Conservation (phyloP, 2,888 invertebrate species). For the Mechanitis mazaeus region DNA sequence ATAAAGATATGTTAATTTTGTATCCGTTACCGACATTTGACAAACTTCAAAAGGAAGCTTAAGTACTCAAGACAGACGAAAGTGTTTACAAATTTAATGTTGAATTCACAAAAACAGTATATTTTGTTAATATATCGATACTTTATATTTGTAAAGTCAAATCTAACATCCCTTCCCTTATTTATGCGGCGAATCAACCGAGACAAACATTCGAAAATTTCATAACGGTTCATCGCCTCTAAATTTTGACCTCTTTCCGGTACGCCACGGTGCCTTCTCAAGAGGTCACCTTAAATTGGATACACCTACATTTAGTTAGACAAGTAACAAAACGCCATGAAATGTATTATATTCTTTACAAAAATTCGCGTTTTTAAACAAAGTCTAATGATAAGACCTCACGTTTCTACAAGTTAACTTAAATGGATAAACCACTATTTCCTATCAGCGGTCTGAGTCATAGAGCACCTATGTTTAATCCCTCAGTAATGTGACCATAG, state of each 20-base stretch:
- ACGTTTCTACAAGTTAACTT: neutral
- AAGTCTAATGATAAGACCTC: too few relatives aligned
- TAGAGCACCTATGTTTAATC: constrained; percentile 21
- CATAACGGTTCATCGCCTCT: neutral
- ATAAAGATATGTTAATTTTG: constrained; percentile 16
- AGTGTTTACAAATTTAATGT: too few relatives aligned
- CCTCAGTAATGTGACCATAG: constrained; percentile 15
- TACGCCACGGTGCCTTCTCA: neutral
- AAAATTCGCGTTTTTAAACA: too few relatives aligned
- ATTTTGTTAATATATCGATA: too few relatives aligned
- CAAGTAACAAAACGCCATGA: too few relatives aligned
- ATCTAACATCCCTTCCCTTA: too few relatives aligned
- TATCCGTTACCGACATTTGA: neutral
- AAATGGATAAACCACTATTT: constrained; percentile 5
- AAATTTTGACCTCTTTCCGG: constrained; percentile 2
- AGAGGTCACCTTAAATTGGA: constrained; percentile 2
- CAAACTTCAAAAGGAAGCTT: too few relatives aligned
- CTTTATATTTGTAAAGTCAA: too few relatives aligned
- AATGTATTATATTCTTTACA: too few relatives aligned
- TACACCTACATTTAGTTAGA: constrained; percentile 1
- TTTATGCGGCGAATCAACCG: neutral
- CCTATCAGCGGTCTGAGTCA: constrained; percentile 4
- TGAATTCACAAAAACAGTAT: too few relatives aligned
- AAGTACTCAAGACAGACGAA: too few relatives aligned
- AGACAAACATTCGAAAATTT: neutral